Evolutionary conservation across 2,888 invertebrate species (phyloP).

Genomic region (Maniola hyperantus): DNA sequence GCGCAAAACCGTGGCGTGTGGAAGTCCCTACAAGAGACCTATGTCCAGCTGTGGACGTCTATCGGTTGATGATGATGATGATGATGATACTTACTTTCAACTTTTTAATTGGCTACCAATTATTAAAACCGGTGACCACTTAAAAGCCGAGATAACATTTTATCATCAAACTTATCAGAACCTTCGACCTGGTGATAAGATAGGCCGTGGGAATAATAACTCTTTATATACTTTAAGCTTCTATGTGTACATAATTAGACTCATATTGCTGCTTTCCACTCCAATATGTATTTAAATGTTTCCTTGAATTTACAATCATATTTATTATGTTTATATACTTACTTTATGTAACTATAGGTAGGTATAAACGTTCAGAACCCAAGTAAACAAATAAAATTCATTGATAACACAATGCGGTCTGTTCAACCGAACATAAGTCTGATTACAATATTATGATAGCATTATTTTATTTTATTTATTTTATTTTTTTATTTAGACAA

Average conservation of each 20-base stretch:
- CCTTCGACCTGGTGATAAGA: constrained; percentile 36
- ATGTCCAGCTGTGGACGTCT: too few species aligned
- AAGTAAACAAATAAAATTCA: constrained; percentile 14
- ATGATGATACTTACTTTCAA: too few species aligned
- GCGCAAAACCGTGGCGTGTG: too few species aligned
- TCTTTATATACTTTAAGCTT: constrained; percentile 19
- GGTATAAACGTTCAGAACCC: background rate
- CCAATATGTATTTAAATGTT: constrained; percentile 8
- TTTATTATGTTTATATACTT: constrained; percentile 10
- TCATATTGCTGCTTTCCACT: constrained; percentile 8
- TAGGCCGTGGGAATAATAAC: constrained; percentile 36
- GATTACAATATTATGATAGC: constrained; percentile 24
- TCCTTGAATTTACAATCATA: background rate
- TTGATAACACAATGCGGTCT: constrained; percentile 20
- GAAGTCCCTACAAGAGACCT: too few species aligned
- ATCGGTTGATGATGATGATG: too few species aligned
- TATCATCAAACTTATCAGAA: too few species aligned
- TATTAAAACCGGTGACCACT: constrained; percentile 1
- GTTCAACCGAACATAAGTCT: constrained; percentile 14
- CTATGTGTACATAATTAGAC: constrained; percentile 19
- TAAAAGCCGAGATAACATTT: background rate
- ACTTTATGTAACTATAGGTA: too few species aligned
- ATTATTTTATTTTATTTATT: too few species aligned
- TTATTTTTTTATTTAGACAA: too few species aligned
- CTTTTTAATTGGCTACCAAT: background rate